Conservation (phyloP, 2,113 vertebrate species). For the Onychostruthus taczanowskii region DNA sequence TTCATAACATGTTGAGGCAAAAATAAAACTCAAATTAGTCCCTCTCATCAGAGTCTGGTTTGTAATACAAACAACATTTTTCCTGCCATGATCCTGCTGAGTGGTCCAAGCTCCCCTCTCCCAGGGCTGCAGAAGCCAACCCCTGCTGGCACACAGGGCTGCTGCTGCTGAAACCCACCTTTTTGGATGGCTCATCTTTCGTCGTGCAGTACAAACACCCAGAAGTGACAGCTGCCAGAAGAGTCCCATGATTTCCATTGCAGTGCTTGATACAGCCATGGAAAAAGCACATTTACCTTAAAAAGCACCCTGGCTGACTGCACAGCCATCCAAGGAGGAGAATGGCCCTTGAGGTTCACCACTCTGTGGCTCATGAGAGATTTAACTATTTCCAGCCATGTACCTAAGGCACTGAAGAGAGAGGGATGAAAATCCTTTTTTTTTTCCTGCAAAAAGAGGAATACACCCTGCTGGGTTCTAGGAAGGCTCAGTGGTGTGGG, state of each 20-base stretch:
- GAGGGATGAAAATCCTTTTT: too few species aligned
- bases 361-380: not conserved
- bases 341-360: not conserved
- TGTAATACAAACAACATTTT: not conserved
- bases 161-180: not conserved
- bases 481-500: not conserved
- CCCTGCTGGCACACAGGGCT: not conserved
- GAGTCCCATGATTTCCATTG: not conserved
- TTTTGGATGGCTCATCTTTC: not conserved
- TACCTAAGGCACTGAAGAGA: not conserved
- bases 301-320: not conserved
- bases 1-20: too few species aligned
- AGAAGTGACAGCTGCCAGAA: not conserved
- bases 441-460: not conserved
- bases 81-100: not conserved
- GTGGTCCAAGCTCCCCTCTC: not conserved
- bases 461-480: not conserved
- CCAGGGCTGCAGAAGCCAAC: not conserved
- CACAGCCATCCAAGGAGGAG: not conserved
- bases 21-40: not conserved
- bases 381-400: not conserved
- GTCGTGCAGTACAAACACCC: not conserved
- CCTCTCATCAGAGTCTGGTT: not conserved
- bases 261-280: not conserved
- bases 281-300: not conserved